Base-by-base conservation (phyloP, 2,888 invertebrate species). In the Ditula angustiorana region DNA sequence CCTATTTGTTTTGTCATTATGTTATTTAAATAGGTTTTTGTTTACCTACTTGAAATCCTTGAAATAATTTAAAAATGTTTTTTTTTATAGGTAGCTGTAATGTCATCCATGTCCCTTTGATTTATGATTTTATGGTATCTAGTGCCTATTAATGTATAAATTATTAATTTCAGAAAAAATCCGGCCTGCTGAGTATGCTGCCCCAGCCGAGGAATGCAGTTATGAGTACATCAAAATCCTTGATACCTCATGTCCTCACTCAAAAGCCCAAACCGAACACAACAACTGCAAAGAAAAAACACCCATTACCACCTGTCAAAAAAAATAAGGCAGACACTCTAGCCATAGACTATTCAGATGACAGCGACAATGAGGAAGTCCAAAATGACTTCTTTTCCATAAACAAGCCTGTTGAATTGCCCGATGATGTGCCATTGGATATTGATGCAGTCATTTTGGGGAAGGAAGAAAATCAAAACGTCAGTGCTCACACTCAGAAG, bases 171-270 rank as follows among this genome's bases (percentile, higher is more conserved):
- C 80, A 95, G 95, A 95, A 94, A 88, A 94, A 94, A 68, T 94
- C 94, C 13, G 95, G 96, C 7, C 85, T 97, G 8, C 93, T 97
- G 49, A 94, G 95, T 62, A 86, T 96, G 46, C 82, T 97, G 44
- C 97, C 96, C 7, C 94, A 94, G 71, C 96, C 97, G 11, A 95
- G 93, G 85, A 89, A 91, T 75, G 83, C 80, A 47, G 76, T 83
- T 3, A 80, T 71, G 33, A 70, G 86, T 59, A 85, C 82, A 66
- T 78, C 83, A 49, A 89, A 85, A 69, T 86, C 88, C 37, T 80
- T 91, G 67, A 85, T 94, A 68, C 94, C 94, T 53, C 82, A 93
- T 73, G 78, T 94, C 19, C 80, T 93, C 0, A 90, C 90, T 71
- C 85, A 90, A 76, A 93, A 80, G 74, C 83, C 74, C 75, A 93